A percentile compares a stretch with the other conserved stretches of the same genome.
These are phyloP conservation scores for Drosophila obscura DNA, from an alignment of 1,140 invertebrate genomes.

Conservation along the genomic window DNA sequence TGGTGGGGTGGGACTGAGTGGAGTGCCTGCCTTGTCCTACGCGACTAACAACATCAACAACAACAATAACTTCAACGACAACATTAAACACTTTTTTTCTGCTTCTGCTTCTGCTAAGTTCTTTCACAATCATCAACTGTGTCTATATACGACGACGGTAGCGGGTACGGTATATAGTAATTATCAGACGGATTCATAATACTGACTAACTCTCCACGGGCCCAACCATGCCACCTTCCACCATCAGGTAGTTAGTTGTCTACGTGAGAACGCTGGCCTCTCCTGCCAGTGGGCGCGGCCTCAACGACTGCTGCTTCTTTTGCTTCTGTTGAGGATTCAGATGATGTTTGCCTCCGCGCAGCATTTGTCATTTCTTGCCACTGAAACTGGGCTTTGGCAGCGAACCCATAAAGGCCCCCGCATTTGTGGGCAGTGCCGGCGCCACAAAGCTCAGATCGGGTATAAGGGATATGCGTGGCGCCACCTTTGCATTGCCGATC, in stretches of 20 bases:
- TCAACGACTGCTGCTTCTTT: slow-evolving; percentile 22
- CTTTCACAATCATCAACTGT: slow-evolving; percentile 28
- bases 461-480: slow-evolving; percentile 84
- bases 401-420: slow-evolving; percentile 72
- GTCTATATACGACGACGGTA: slow-evolving; percentile 41
- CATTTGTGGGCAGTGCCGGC: slow-evolving; percentile 75
- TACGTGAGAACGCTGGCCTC: slow-evolving; percentile 68
- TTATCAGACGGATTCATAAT: slow-evolving; percentile 82
- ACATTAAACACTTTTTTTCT: slow-evolving; percentile 52
- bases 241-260: not conserved
- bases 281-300: slow-evolving; percentile 30
- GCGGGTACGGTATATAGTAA: slow-evolving; percentile 32
- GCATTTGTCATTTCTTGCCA: slow-evolving; percentile 76
- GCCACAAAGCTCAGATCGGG: slow-evolving; percentile 85
- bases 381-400: slow-evolving; percentile 76
- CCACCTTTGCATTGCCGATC: slow-evolving; percentile 71
- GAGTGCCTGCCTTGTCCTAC: slow-evolving; percentile 7
- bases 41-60: slow-evolving; percentile 36
- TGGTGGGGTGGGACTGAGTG: too few relatives aligned
- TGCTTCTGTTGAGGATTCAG: slow-evolving; percentile 27
- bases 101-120: slow-evolving; percentile 14
- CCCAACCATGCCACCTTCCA: not conserved
- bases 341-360: slow-evolving; percentile 24
- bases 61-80: slow-evolving; percentile 45
- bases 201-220: slow-evolving; percentile 50